Evolutionary conservation across 2,888 invertebrate species (phyloP).

Genomic region (Cactoblastis cactorum): DNA sequence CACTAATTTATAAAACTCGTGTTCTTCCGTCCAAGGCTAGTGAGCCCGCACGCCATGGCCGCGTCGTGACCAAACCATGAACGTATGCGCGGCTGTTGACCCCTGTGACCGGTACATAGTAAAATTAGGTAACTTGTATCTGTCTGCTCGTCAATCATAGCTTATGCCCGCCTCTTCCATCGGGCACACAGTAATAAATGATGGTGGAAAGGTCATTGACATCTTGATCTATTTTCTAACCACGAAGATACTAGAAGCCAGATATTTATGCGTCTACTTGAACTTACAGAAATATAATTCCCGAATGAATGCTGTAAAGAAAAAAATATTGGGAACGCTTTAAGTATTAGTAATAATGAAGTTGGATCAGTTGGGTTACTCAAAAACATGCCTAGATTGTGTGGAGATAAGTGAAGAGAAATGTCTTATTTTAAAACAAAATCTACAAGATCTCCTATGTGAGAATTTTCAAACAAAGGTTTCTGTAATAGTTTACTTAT

Average conservation of each 20-base stretch:
- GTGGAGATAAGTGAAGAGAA: no score
- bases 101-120: constrained; percentile 35
- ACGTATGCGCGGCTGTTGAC: constrained; percentile 44
- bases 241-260: neutral
- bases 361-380: no score
- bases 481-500: no score
- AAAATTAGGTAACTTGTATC: constrained; percentile 43
- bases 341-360: no score
- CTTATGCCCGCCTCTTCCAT: constrained; percentile 36
- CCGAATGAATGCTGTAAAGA: neutral
- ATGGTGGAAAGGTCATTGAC: constrained; percentile 58
- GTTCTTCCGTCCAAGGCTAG: constrained; percentile 60
- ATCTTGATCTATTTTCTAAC: constrained; percentile 51
- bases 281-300: neutral
- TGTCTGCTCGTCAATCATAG: constrained; percentile 53
- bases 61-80: constrained; percentile 34
- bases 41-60: constrained; percentile 31
- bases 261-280: neutral
- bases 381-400: no score
- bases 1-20: constrained; percentile 75
- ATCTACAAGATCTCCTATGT: no score
- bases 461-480: no score
- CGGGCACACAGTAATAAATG: constrained; percentile 44
- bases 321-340: no score
- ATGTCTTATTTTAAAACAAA: no score